Base-by-base conservation (phyloP, 2,888 invertebrate species). In the Tipula confusa region DNA sequence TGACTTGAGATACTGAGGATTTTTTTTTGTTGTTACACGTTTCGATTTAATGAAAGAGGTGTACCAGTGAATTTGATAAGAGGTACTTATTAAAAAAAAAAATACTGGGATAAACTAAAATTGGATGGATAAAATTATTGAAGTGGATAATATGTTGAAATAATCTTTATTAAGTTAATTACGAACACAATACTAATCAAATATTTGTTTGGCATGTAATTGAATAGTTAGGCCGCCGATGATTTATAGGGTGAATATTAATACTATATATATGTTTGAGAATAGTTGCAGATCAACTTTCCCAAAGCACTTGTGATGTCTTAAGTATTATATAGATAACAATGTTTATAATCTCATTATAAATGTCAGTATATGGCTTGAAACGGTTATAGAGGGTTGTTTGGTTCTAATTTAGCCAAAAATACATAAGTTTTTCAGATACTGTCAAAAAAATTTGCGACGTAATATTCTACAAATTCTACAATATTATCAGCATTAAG, bases 121-220 rank as follows among this genome's bases (percentile, higher is more conserved):
- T 64, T 64, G 64, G 64, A 64, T 64, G 64, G 64, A 64, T 64
- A 18, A 64, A 64, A 64, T 64, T 24, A 64, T 64, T 64, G 64
- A 64, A 64, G 64, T 64, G 64, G 64, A 64, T 64, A 64, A 64
- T 64, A 64, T 64, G 64, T 64, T 64, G 64, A 64, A 64, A 64
- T 64, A 64, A 64, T 64, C 64, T 64, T 64, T 64, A 64, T 64
- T 64, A 64, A 64, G 64, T 64, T 64, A 64, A 64, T 64, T 64
- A 64, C 11, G 24, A 64, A 64, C 64, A 64, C 64, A 7, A 64
- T 18, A 18, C 24, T 43, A n/a, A 64, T 11, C 33, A 3, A 33
- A 2, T n/a, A n/a, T 43, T 18, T 64, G 43, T 43, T 43, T 15
- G 43, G 43, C 3, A 43, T 24, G 64, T 64, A 64, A 64, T 64